These are phyloP conservation scores for Philhelius pedissequus DNA, from an alignment of 2,888 invertebrate genomes.

Conservation along the genomic window DNA sequence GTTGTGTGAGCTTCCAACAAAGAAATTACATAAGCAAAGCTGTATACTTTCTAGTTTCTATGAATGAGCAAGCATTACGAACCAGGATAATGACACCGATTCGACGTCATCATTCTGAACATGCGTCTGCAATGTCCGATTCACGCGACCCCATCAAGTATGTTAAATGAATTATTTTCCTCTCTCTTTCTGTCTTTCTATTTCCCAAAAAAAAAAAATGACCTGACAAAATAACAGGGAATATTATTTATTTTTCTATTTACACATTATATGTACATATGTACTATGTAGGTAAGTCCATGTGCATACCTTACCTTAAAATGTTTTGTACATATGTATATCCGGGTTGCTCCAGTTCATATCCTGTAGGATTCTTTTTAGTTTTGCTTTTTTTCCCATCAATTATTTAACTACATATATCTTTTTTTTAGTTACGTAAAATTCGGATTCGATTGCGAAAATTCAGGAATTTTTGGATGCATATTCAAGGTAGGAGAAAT, in stretches of 20 bases:
- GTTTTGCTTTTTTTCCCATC: background rate
- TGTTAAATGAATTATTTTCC: constrained; percentile 2
- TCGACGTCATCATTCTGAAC: constrained; percentile 46
- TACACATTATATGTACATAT: too few relatives aligned
- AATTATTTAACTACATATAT: constrained; percentile 33
- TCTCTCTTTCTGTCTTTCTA: background rate
- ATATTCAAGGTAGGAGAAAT: constrained; percentile 5
- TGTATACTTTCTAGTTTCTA: constrained; percentile 13
- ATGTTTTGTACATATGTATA: background rate
- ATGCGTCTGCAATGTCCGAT: constrained; percentile 53
- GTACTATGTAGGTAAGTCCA: background rate
- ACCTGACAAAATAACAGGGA: constrained; percentile 49
- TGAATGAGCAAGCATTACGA: constrained; percentile 47
- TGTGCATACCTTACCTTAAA: background rate
- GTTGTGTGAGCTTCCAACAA: constrained; percentile 33
- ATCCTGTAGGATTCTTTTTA: constrained; percentile 32
- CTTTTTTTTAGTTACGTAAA: constrained; percentile 45
- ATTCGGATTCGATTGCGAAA: constrained; percentile 7
- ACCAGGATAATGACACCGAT: constrained; percentile 59
- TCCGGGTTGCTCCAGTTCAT: constrained; percentile 26
- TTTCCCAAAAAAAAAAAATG: constrained; percentile 35
- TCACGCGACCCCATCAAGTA: constrained; percentile 1
- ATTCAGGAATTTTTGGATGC: background rate
- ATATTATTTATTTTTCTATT: constrained; percentile 35
- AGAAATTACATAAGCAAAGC: constrained; percentile 46